Conservation (phyloP, 2,113 vertebrate species). For the Psilopsiagon aymara region DNA sequence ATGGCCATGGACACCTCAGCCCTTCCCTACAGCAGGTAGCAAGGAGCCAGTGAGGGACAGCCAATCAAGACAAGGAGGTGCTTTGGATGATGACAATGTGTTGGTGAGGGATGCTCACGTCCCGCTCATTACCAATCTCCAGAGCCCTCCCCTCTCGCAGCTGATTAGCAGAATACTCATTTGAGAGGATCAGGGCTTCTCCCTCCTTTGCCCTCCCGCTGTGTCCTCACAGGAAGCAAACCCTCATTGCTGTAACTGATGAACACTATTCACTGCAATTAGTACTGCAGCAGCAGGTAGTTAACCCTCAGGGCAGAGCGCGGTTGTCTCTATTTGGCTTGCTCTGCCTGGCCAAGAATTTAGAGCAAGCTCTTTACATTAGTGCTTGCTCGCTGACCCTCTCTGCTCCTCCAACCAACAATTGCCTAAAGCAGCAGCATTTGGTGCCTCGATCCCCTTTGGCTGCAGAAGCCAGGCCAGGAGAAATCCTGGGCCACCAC, state of each 20-base stretch:
- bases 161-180: not conserved
- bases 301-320: slow-evolving; percentile 47
- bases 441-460: not conserved
- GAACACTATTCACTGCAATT: slow-evolving; percentile 52
- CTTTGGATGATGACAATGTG: not conserved
- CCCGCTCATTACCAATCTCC: not conserved
- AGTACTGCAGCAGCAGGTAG: slow-evolving; percentile 55
- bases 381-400: not conserved
- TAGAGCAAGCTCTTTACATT: slow-evolving; percentile 1
- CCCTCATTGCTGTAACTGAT: slow-evolving; percentile 29
- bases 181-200: not conserved
- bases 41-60: fast-evolving
- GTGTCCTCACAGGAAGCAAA: not conserved
- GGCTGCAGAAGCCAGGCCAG: not conserved
- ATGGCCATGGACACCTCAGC: not conserved
- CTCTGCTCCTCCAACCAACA: not conserved
- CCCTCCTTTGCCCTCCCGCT: not conserved
- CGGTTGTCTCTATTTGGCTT: not conserved
- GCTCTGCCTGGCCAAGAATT: not conserved
- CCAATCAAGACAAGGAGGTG: not conserved
- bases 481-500: not conserved
- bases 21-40: not conserved
- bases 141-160: not conserved
- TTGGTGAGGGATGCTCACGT: not conserved
- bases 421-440: not conserved